A percentile compares a stretch with the other conserved stretches of the same genome.
Conservation (phyloP, 1,140 invertebrate genomes). For the Tenebrio molitor region DNA sequence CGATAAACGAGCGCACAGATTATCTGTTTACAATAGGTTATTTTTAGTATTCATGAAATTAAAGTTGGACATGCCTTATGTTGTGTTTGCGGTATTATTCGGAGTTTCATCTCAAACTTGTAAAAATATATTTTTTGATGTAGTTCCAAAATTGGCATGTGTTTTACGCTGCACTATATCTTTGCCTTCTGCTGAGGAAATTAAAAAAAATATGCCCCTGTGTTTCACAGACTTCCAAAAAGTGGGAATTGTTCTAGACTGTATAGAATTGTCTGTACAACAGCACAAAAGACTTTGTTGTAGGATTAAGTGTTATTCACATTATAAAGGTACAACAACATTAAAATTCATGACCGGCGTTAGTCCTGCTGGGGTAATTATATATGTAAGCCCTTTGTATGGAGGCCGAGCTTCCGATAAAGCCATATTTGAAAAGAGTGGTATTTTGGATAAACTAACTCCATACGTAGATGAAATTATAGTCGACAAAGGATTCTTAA, state of each 20-base stretch:
- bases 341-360: conserved; percentile 60
- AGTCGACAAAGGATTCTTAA: conserved; percentile 52
- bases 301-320: conserved; percentile 18
- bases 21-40: conserved; percentile 1
- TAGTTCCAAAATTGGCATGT: background rate
- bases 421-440: conserved; percentile 52
- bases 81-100: conserved; percentile 21
- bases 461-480: conserved; percentile 31
- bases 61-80: conserved; percentile 33
- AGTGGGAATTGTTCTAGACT: conserved; percentile 36
- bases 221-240: conserved; percentile 44
- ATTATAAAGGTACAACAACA: conserved; percentile 51
- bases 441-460: background rate
- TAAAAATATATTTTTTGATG: conserved; percentile 5
- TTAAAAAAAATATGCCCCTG: conserved; percentile 27
- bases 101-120: conserved; percentile 4
- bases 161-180: conserved; percentile 8
- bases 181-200: conserved; percentile 10
- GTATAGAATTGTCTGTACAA: conserved; percentile 35
- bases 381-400: conserved; percentile 56
- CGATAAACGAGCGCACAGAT: background rate
- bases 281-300: conserved; percentile 21
- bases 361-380: conserved; percentile 58
- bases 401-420: conserved; percentile 59
- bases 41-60: conserved; percentile 43